Evolutionary conservation across 2,888 invertebrate genomes (phyloP).

Genomic region (Andricus curvator): DNA sequence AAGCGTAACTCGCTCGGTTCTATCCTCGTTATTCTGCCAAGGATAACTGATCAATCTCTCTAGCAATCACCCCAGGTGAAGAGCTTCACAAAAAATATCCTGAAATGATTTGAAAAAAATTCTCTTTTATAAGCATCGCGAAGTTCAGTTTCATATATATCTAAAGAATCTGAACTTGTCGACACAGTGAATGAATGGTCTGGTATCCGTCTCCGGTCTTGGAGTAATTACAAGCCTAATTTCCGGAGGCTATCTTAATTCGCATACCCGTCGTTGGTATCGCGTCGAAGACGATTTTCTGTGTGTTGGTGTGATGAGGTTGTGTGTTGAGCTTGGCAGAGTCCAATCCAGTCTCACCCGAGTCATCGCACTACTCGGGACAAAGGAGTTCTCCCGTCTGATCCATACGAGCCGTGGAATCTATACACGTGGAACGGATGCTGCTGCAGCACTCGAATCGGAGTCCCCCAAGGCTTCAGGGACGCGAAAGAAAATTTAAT

Average conservation of each 20-base stretch:
- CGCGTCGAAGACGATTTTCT: not conserved
- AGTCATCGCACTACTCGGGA: conserved; percentile 52
- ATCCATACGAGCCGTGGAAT: conserved; percentile 47
- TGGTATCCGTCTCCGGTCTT: conserved; percentile 56
- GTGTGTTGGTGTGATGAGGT: not conserved
- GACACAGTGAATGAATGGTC: conserved; percentile 21
- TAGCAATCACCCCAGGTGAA: no score
- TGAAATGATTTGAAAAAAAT: no score
- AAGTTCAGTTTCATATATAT: not conserved
- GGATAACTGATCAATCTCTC: no score
- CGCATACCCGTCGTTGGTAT: conserved; percentile 36
- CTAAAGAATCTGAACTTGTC: not conserved
- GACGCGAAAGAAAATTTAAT: conserved; percentile 33
- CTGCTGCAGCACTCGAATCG: conserved; percentile 31
- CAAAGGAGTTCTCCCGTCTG: conserved; percentile 40
- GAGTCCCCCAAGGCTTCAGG: conserved; percentile 32
- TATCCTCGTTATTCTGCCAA: no score
- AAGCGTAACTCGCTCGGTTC: no score
- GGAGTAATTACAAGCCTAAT: conserved; percentile 57
- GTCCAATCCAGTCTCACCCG: conserved; percentile 47
- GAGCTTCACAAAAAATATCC: no score
- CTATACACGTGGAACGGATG: conserved; percentile 51
- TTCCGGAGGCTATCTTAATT: conserved; percentile 58
- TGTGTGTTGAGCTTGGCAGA: not conserved
- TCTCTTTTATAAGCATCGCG: no score